These are phyloP conservation scores for Chrysochloris asiatica DNA, from an alignment of 2,113 vertebrate species.

Conservation along the genomic window DNA sequence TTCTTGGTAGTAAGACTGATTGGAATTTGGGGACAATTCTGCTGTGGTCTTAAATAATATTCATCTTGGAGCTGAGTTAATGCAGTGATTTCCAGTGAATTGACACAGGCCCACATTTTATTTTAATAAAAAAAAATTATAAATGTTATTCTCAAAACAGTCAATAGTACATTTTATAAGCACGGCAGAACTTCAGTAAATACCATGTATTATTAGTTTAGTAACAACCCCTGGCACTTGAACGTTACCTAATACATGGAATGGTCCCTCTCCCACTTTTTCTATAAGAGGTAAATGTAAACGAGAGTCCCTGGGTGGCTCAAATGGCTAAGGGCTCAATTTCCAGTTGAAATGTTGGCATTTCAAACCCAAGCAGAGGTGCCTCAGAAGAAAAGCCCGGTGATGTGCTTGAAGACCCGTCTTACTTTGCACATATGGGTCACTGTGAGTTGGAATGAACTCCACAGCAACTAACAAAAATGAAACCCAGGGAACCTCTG, in stretches of 20 bases:
- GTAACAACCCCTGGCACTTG: not conserved
- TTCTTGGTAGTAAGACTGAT: not conserved
- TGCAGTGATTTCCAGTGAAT: not conserved
- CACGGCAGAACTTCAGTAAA: not conserved
- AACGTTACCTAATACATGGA: not conserved
- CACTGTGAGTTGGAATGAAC: not conserved
- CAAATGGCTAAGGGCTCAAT: not conserved
- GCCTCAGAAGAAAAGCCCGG: not conserved
- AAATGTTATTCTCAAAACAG: not conserved
- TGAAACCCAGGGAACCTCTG: not conserved
- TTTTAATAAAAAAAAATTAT: slow-evolving; percentile 42
- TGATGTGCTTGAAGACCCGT: not conserved
- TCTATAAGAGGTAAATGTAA: not conserved
- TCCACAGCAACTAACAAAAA: not conserved
- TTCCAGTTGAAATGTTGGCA: not conserved
- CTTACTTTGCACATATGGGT: not conserved
- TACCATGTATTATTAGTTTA: not conserved
- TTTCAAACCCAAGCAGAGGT: not conserved
- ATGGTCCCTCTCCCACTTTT: not conserved
- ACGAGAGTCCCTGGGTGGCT: not conserved
- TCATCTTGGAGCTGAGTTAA: not conserved
- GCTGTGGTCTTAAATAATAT: not conserved
- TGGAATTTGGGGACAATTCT: slow-evolving; percentile 36
- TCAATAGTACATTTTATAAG: not conserved
- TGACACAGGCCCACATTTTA: not conserved